Conservation (phyloP, 2,888 invertebrate genomes). For the Encarsia formosa region DNA sequence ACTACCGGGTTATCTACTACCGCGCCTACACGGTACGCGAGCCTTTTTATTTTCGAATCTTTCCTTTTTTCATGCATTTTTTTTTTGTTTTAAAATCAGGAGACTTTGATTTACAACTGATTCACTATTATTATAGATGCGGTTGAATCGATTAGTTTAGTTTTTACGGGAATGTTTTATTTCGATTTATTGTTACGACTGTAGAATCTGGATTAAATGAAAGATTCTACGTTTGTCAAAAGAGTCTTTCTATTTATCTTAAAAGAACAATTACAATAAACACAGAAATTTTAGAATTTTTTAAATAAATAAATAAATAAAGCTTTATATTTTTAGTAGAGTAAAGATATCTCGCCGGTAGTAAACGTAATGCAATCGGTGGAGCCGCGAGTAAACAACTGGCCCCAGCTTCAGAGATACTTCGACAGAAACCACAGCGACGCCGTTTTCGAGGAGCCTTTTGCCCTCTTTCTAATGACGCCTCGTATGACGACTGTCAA, state of each 20-base stretch:
- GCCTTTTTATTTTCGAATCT: neutral
- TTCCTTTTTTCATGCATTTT: neutral
- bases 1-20: constrained; percentile 56
- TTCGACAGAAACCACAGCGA: constrained; percentile 4
- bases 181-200: no score
- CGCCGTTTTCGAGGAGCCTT: constrained; percentile 38
- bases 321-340: neutral
- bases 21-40: constrained; percentile 41
- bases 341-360: constrained; percentile 29
- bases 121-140: no score
- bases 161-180: no score
- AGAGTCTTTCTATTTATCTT: no score
- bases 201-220: no score
- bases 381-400: constrained; percentile 37
- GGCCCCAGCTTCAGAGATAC: constrained; percentile 31
- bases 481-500: constrained; percentile 54
- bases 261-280: no score
- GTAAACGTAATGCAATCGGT: constrained; percentile 50
- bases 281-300: no score
- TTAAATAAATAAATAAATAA: no score
- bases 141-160: no score
- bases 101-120: no score
- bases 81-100: no score
- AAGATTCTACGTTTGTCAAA: no score
- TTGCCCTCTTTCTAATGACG: constrained; percentile 59